These are phyloP conservation scores for Troides helena DNA, from an alignment of 2,888 invertebrate genomes.

Conservation along the genomic window DNA sequence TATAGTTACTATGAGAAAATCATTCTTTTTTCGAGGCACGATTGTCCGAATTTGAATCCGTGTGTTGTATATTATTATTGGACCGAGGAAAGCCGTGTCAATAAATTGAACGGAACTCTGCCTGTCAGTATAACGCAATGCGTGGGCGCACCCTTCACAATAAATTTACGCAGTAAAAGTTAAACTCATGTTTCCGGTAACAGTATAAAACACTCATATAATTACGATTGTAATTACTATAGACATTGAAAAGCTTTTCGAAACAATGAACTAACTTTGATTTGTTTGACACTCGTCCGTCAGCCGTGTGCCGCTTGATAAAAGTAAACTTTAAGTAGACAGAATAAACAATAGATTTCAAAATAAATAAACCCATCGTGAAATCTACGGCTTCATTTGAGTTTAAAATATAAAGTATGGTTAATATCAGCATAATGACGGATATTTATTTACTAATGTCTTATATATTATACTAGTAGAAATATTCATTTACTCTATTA, in stretches of 20 bases:
- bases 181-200: slow-evolving; percentile 19
- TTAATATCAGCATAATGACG: no score
- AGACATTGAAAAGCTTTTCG: not conserved
- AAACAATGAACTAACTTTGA: not conserved
- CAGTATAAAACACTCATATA: slow-evolving; percentile 9
- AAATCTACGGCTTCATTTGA: not conserved
- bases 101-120: slow-evolving; percentile 73
- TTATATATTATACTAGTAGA: no score
- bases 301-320: not conserved
- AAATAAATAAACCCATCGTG: not conserved
- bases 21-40: slow-evolving; percentile 60
- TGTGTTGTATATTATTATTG: slow-evolving; percentile 53
- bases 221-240: not conserved
- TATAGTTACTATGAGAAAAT: slow-evolving; percentile 37
- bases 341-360: not conserved
- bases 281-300: not conserved
- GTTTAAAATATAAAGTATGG: no score
- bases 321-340: not conserved
- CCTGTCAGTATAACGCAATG: slow-evolving; percentile 67
- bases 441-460: no score
- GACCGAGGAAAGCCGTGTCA: slow-evolving; percentile 58
- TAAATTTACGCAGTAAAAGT: slow-evolving; percentile 53
- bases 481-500: no score
- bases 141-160: slow-evolving; percentile 62
- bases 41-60: slow-evolving; percentile 45